These are phyloP conservation scores for Albula goreensis DNA, from an alignment of 2,113 vertebrate genomes.

Conservation along the genomic window DNA sequence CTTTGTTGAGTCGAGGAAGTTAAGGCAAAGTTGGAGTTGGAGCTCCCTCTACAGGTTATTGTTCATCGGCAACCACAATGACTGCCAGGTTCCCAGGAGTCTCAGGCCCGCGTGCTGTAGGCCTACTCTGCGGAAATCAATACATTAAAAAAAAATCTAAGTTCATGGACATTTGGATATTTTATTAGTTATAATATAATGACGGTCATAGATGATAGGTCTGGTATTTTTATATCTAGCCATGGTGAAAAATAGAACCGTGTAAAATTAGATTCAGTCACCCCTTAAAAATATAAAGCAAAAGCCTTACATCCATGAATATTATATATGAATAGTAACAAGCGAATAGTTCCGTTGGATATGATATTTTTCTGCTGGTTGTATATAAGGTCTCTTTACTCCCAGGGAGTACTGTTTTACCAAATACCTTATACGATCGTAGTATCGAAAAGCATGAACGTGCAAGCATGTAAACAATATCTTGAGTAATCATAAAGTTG, in stretches of 20 bases:
- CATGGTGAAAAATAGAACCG: neutral
- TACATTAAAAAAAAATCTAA: neutral
- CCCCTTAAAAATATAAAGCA: neutral
- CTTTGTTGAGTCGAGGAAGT: slow-evolving; percentile 60
- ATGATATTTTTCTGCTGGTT: too few relatives aligned
- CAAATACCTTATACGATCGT: too few relatives aligned
- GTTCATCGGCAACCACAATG: slow-evolving; percentile 26
- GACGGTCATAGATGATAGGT: neutral
- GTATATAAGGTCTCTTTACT: too few relatives aligned
- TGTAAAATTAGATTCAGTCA: neutral
- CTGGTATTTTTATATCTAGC: neutral
- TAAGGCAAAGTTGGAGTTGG: slow-evolving; percentile 79
- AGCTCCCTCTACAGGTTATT: slow-evolving; percentile 89
- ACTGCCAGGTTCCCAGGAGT: neutral
- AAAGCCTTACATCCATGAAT: neutral
- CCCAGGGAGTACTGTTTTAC: too few relatives aligned
- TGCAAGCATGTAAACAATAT: neutral
- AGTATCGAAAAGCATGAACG: neutral
- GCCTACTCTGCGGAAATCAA: neutral
- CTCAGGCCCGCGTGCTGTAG: neutral
- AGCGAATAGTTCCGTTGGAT: too few relatives aligned
- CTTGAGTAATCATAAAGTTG: neutral
- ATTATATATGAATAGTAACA: too few relatives aligned
- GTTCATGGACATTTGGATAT: neutral
- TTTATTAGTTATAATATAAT: neutral